These are phyloP conservation scores for Vollenhovia emeryi DNA, from an alignment of 1,140 invertebrate species.

Conservation along the genomic window DNA sequence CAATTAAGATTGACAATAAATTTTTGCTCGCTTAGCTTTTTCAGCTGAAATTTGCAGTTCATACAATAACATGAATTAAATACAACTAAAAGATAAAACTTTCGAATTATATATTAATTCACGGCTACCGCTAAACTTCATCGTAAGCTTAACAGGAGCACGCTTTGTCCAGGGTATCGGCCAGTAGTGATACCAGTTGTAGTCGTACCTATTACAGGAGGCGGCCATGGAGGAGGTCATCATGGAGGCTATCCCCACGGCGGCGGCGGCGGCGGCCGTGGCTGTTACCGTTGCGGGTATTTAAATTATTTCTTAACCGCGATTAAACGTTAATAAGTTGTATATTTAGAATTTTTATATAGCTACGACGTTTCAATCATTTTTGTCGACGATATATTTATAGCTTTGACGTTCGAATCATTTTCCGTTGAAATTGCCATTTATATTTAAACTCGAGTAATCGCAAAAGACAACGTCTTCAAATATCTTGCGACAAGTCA, in stretches of 20 bases:
- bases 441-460: neutral
- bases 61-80: neutral
- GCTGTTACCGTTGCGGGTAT: slow-evolving; percentile 43
- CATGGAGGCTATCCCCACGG: neutral
- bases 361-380: too few species aligned
- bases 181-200: slow-evolving; percentile 63
- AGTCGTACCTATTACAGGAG: slow-evolving; percentile 64
- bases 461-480: neutral
- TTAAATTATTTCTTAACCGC: neutral
- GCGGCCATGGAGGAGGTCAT: slow-evolving; percentile 38
- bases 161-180: slow-evolving; percentile 51
- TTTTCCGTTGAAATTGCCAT: neutral
- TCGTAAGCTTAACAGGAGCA: slow-evolving; percentile 11
- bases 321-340: too few species aligned
- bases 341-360: too few species aligned
- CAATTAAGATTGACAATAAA: neutral
- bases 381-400: too few species aligned
- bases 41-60: neutral
- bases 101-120: neutral
- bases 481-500: neutral
- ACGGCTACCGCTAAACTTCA: neutral
- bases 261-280: slow-evolving; percentile 19
- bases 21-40: neutral
- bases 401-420: neutral
- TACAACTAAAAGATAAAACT: neutral